Percentiles rank a stretch among this genome's conserved stretches.
Evolutionary conservation across 2,113 vertebrate species (phyloP).

Genomic region (Myanophis thanlyinensis): DNA sequence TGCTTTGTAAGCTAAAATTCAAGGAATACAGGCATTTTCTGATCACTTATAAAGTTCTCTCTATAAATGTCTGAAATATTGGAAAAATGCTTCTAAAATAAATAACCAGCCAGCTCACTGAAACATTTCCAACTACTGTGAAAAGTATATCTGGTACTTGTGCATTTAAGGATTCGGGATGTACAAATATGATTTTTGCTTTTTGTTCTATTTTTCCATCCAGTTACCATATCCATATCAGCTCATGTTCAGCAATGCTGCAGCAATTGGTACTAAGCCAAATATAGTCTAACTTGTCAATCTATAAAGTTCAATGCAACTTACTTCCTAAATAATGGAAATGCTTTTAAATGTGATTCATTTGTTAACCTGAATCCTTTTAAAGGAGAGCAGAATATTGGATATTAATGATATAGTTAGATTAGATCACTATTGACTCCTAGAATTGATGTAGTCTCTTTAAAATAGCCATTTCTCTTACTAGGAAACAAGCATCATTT

Average conservation of each 20-base stretch:
- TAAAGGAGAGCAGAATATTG: background rate
- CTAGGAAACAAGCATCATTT: background rate
- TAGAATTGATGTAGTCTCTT: background rate
- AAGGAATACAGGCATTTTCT: background rate
- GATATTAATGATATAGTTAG: background rate
- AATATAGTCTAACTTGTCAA: background rate
- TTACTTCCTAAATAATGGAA: background rate
- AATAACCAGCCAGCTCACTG: background rate
- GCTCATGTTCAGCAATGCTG: background rate
- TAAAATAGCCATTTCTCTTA: background rate
- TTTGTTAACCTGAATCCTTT: background rate
- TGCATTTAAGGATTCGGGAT: conserved; percentile 4
- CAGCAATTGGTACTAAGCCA: background rate
- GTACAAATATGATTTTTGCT: background rate
- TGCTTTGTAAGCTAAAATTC: background rate
- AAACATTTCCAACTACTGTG: background rate
- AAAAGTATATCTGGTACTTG: background rate
- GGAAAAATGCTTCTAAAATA: background rate
- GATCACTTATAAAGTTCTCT: background rate
- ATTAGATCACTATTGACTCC: background rate
- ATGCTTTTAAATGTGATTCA: background rate
- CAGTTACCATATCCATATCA: background rate
- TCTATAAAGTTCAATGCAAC: background rate
- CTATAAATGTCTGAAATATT: background rate
- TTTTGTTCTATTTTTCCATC: background rate